Evolutionary conservation across 1,140 invertebrate species (phyloP), one percentile per base, ranked within the genome.

Genomic region (Drosophila lini): DNA sequence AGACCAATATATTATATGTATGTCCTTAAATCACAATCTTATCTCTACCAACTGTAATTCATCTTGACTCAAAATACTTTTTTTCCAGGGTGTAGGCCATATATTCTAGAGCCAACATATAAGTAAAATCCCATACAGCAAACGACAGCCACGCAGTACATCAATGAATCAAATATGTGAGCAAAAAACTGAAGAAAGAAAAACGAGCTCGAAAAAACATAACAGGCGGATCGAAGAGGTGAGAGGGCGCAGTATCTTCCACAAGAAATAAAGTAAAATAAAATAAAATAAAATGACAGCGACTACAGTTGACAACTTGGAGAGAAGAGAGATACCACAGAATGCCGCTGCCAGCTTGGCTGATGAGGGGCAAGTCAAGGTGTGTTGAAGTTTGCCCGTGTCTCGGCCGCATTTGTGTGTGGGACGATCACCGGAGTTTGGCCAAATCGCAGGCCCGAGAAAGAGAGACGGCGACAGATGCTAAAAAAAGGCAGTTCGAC

Each of bases 151-250:
- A 88, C 76, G 83, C 83, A 88, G 80, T 70, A 88, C 76, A 71
- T 88, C 83, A 88, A 86, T 88, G 83, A 86, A 86, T 86, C 83
- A 86, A 86, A 88, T 65, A 31, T 62, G 9, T 65, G 36, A 36
- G 28, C 38, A 76, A 79, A 71, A 81, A 67, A 61, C 56, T 6
- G 42, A 50, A 45, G 70, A 56, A 67, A 62, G 57, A 57, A 59
- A 74, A 36, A 65, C 31, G 40, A 67, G 19, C 45, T 16, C 36
- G 41, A 55, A 40, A 25, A 44, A 58, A 44, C 48, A 48, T 36
- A 64, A 41, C 45, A 52, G 28, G 28, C 52, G 47, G 50, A 48
- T 70, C 50, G 36, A 59, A 55, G 70, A 88, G 83, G 83, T 82
- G 80, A 83, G 83, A 88, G 83, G 83, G 80, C 83, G 83, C 83